A percentile compares a stretch with the other conserved stretches of the same genome.
Conservation (phyloP, 1,140 invertebrate species). For the Lucilia cuprina region DNA sequence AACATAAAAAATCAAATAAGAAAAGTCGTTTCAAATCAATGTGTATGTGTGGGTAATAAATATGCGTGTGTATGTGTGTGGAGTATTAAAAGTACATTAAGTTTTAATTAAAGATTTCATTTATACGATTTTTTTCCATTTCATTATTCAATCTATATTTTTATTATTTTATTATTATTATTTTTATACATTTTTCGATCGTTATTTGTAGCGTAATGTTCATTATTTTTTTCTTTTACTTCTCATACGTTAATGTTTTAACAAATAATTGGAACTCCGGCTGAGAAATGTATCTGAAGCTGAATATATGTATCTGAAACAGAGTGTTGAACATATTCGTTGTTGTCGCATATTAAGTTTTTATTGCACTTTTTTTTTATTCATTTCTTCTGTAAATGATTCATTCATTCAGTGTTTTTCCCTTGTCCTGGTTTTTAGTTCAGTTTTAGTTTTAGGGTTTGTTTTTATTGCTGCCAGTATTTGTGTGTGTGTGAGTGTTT, state of each 20-base stretch:
- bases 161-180: not conserved
- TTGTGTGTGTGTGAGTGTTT: not conserved
- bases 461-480: not conserved
- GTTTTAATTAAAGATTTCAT: constrained; percentile 32
- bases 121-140: not conserved
- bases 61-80: not conserved
- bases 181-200: not conserved
- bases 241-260: not conserved
- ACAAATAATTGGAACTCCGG: not conserved
- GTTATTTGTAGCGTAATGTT: not conserved
- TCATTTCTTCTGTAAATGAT: not conserved
- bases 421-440: not conserved
- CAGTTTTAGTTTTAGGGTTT: not conserved
- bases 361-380: not conserved
- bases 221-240: not conserved
- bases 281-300: not conserved
- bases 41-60: not conserved
- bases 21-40: not conserved
- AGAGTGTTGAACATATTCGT: not conserved
- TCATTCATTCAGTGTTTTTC: not conserved
- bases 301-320: no score
- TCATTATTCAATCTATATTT: constrained; percentile 18
- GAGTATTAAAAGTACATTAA: constrained; percentile 29
- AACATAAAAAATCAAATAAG: not conserved
- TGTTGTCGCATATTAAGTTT: constrained; percentile 9